phyloP scores from a whole-genome alignment of 2,797 vertebrate genomes.

The Diplodus puntazzo region DNA sequence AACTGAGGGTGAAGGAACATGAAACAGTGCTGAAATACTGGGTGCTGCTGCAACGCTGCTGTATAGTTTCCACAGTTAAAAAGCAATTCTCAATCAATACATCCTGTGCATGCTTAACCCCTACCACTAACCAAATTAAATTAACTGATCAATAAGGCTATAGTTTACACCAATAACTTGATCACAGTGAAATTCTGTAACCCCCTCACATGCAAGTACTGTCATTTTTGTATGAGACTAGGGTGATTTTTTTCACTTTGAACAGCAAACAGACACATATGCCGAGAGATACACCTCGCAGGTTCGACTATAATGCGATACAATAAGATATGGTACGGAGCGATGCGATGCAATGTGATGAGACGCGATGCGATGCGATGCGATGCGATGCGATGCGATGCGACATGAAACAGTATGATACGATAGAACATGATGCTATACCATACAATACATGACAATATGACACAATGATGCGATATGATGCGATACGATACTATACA shows the following conservation, averaged over 20 bases:
- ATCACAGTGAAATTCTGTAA: conserved; percentile 1
- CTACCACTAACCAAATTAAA: conserved; percentile 2
- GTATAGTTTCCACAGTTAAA: neutral
- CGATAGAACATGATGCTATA: no score
- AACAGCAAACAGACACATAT: neutral
- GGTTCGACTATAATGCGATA: neutral
- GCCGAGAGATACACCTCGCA: neutral
- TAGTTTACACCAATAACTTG: conserved; percentile 5
- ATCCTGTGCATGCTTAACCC: neutral
- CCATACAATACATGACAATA: no score
- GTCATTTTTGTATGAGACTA: no score
- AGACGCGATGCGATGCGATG: no score
- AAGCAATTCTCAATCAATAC: neutral
- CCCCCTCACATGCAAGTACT: neutral
- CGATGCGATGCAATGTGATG: no score
- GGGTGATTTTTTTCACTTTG: neutral
- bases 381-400: no score
- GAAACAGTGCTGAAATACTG: neutral
- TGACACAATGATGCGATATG: no score
- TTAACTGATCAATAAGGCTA: neutral
- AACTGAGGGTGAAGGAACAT: neutral
- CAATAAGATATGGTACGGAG: no score
- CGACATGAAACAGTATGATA: no score
- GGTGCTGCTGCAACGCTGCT: neutral
- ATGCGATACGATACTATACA: no score